Conservation (phyloP, 2,113 vertebrate species). For the Aptenodytes forsteri region DNA sequence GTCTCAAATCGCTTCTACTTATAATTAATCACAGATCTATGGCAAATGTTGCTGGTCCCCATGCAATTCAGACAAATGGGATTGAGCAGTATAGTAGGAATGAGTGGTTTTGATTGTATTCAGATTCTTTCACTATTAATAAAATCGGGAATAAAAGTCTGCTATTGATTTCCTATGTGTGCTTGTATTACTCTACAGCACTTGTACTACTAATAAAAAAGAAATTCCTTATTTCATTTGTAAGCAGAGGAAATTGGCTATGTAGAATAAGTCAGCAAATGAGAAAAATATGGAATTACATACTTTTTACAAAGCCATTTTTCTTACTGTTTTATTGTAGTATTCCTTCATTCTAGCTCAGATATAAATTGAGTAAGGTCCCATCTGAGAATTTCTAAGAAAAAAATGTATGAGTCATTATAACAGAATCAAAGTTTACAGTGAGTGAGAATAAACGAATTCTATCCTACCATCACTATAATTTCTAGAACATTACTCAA, state of each 20-base stretch:
- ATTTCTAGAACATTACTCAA: slow-evolving; percentile 24
- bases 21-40: neutral
- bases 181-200: neutral
- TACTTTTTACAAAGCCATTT: neutral
- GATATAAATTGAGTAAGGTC: neutral
- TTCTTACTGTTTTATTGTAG: neutral
- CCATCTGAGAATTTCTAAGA: neutral
- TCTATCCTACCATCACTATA: neutral
- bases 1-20: neutral
- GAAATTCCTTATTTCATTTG: neutral
- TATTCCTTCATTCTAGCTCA: neutral
- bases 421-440: neutral
- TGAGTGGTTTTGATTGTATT: neutral
- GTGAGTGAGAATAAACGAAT: neutral
- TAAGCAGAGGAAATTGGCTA: neutral
- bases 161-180: neutral
- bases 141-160: neutral
- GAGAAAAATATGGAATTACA: neutral
- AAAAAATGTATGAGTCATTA: neutral
- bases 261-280: neutral
- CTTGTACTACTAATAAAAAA: neutral
- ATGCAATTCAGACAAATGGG: neutral
- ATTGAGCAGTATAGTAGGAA: neutral
- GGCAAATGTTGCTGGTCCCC: neutral
- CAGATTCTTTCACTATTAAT: neutral